phyloP scores from a whole-genome alignment of 2,888 invertebrate genomes.

The Crossocerus cetratus region DNA sequence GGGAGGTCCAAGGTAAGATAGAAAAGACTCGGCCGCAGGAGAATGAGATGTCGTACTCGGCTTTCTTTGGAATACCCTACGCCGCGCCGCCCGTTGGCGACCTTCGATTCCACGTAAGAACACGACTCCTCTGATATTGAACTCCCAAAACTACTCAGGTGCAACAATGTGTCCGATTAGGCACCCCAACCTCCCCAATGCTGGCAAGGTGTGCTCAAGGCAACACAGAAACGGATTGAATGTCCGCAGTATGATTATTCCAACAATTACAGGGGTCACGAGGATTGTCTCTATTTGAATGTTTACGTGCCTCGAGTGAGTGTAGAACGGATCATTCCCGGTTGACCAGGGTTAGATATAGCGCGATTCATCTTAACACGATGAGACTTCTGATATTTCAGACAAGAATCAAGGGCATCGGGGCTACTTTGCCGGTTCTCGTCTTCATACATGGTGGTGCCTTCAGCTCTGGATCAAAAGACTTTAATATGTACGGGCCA shows the following conservation, averaged over 20 bases:
- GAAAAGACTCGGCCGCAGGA: background rate
- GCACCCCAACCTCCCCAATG: conserved; percentile 1
- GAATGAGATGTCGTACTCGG: background rate
- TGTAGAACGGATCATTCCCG: too few species aligned
- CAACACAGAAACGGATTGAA: background rate
- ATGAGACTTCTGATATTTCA: too few species aligned
- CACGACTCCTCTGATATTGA: too few species aligned
- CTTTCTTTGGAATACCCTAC: conserved; percentile 3
- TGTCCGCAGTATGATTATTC: conserved; percentile 6
- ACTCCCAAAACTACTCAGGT: too few species aligned
- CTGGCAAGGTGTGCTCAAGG: conserved; percentile 8
- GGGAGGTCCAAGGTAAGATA: too few species aligned
- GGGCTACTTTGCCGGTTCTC: conserved; percentile 46
- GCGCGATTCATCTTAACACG: too few species aligned
- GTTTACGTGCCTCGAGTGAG: conserved; percentile 22
- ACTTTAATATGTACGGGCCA: conserved; percentile 29
- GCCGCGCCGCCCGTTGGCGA: conserved; percentile 3
- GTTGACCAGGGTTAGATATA: too few species aligned
- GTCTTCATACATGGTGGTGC: conserved; percentile 56
- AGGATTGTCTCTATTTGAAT: conserved; percentile 23
- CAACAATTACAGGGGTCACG: background rate
- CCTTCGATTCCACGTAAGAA: conserved; percentile 13
- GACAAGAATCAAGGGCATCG: too few species aligned
- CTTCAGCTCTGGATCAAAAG: conserved; percentile 33
- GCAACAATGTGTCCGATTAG: background rate